These are phyloP conservation scores for Hyperoplus lanceolatus DNA, from an alignment of 2,797 vertebrate genomes.

Conservation along the genomic window DNA sequence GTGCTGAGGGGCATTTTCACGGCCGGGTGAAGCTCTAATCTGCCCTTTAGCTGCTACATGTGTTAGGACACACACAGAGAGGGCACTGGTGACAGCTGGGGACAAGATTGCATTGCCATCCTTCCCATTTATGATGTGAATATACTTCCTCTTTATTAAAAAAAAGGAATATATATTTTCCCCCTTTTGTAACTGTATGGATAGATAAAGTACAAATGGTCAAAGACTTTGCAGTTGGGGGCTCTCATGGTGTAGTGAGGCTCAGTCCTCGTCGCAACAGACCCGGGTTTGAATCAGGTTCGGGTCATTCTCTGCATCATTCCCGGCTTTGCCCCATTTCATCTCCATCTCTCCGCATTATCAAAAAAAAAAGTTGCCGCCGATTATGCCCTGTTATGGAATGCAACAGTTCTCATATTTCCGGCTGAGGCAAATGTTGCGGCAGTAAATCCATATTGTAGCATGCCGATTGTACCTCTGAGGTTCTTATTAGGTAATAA, in stretches of 20 bases:
- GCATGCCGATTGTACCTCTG: conserved; percentile 20
- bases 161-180: background rate
- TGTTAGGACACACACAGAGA: conserved; percentile 37
- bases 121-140: conserved; percentile 39
- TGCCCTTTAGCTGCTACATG: conserved; percentile 68
- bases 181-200: background rate
- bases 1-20: conserved; percentile 66
- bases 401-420: conserved; percentile 2
- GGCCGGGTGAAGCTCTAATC: conserved; percentile 74
- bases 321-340: too few relatives aligned
- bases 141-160: conserved; percentile 20
- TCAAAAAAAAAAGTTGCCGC: too few relatives aligned
- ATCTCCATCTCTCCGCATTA: too few relatives aligned
- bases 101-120: conserved; percentile 51
- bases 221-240: background rate
- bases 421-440: background rate
- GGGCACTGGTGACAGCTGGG: conserved; percentile 45
- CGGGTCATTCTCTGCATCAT: too few relatives aligned
- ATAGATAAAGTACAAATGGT: background rate
- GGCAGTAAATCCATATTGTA: conserved; percentile 16
- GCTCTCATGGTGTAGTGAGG: background rate
- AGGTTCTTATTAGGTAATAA: conserved; percentile 48
- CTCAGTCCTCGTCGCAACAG: too few relatives aligned
- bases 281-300: too few relatives aligned
- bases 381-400: background rate